Evolutionary conservation across 2,113 vertebrate genomes (phyloP).

Genomic region (Etheostoma cragini): DNA sequence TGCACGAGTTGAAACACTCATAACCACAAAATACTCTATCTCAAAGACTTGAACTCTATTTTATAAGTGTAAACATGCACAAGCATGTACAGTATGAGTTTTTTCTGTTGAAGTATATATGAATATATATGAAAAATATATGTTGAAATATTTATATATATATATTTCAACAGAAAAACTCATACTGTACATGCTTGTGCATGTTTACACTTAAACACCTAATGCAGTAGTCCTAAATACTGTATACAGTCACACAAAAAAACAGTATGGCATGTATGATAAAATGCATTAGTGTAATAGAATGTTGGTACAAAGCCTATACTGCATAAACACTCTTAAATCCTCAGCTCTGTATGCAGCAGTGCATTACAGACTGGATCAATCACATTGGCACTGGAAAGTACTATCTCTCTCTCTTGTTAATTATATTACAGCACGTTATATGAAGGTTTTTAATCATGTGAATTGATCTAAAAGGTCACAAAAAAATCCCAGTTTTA

Average conservation of each 20-base stretch:
- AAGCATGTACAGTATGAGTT: too few relatives aligned
- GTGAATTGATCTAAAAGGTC: slow-evolving; percentile 60
- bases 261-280: slow-evolving; percentile 10
- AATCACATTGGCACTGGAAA: slow-evolving; percentile 39
- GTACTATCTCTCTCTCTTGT: slow-evolving; percentile 14
- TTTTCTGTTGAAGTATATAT: too few relatives aligned
- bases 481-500: slow-evolving; percentile 25
- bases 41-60: too few relatives aligned
- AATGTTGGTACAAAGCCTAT: slow-evolving; percentile 22
- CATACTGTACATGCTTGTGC: too few relatives aligned
- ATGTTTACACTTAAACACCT: not conserved
- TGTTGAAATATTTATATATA: too few relatives aligned
- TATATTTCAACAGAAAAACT: not conserved
- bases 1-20: too few relatives aligned
- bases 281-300: slow-evolving; percentile 25
- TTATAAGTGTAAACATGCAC: too few relatives aligned
- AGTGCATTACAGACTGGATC: slow-evolving; percentile 50
- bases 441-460: slow-evolving; percentile 58
- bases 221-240: not conserved
- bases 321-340: slow-evolving; percentile 15
- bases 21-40: too few relatives aligned
- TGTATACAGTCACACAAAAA: not conserved
- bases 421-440: slow-evolving; percentile 49
- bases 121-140: too few relatives aligned
- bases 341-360: slow-evolving; percentile 25